Base-by-base conservation (phyloP, 2,797 vertebrate genomes). In the Triplophysa yarkandensis region DNA sequence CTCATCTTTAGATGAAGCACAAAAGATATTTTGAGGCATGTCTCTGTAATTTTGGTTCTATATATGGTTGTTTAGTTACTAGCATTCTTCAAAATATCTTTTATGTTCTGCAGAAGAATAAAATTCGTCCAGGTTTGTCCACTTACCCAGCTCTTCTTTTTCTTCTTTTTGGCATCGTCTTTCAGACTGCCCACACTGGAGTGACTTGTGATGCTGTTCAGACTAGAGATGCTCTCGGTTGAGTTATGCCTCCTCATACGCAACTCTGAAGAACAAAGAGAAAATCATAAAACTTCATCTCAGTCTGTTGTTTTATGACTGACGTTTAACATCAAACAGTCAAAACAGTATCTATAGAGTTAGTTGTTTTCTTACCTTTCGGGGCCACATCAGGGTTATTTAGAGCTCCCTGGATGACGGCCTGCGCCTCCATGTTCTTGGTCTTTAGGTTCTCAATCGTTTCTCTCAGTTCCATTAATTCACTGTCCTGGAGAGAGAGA, bases 61-160 rank as follows among this genome's bases (percentile, higher is more conserved):
- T 30, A 30, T 6, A 30, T n/a, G n/a, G n/a, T n/a, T n/a, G n/a
- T n/a, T n/a, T n/a, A n/a, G n/a, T n/a, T n/a, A n/a, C n/a, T n/a
- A n/a, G n/a, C n/a, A n/a, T n/a, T n/a, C n/a, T n/a, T n/a, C n/a
- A n/a, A n/a, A n/a, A n/a, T n/a, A n/a, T n/a, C n/a, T n/a, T n/a
- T n/a, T n/a, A n/a, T n/a, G n/a, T n/a, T n/a, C n/a, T n/a, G n/a
- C n/a, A n/a, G n/a, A n/a, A n/a, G n/a, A n/a, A n/a, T n/a, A n/a
- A n/a, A n/a, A 30, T 30, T 30, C 14, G 3, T 4, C 6, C 64
- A 4, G 41, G 19, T 50, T 54, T 25, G 8, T 17, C 43, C 6
- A 74, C 93, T 88, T 91, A 97, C 95, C 97, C 97, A 98, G 84
- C 93, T 98, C 89, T 97, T 98, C 69, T 99, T 99, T 81, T 98